Evolutionary conservation across 2,113 vertebrate species (phyloP).

Genomic region (Tiliqua scincoides): DNA sequence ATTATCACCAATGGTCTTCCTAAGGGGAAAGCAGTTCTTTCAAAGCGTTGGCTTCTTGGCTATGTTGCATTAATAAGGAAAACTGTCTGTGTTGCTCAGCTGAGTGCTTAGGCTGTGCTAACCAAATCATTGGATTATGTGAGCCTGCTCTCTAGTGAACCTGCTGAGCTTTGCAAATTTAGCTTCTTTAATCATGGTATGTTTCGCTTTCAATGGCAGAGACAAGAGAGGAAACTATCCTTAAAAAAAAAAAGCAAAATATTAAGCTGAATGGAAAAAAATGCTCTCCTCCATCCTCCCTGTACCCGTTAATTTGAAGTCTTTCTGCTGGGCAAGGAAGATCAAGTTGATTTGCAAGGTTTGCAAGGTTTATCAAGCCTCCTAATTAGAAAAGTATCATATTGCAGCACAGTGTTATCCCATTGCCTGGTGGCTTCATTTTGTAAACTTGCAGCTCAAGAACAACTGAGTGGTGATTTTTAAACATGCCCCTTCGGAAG

Average conservation of each 20-base stretch:
- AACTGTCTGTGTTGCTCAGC: neutral
- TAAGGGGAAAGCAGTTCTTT: neutral
- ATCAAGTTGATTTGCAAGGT: neutral
- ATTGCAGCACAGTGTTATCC: neutral
- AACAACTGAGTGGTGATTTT: neutral
- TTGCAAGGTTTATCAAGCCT: neutral
- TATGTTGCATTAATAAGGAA: neutral
- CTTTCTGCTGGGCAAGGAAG: neutral
- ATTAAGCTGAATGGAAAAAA: neutral
- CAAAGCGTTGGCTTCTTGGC: neutral
- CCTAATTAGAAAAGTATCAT: neutral
- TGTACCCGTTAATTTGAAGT: neutral
- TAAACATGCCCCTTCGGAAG: neutral
- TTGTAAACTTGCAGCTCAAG: neutral
- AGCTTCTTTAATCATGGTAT: neutral
- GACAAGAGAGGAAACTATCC: neutral
- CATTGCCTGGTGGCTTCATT: neutral
- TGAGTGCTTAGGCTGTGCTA: neutral
- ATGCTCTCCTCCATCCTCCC: neutral
- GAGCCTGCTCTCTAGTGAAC: neutral
- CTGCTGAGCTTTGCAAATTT: neutral
- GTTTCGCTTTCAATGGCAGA: neutral
- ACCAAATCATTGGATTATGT: neutral
- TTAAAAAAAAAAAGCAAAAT: neutral
- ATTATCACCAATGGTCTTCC: neutral